Percentiles rank a stretch among this genome's conserved stretches.
phyloP scores from a whole-genome alignment of 2,888 invertebrate species.

The Subacronicta megacephala region DNA sequence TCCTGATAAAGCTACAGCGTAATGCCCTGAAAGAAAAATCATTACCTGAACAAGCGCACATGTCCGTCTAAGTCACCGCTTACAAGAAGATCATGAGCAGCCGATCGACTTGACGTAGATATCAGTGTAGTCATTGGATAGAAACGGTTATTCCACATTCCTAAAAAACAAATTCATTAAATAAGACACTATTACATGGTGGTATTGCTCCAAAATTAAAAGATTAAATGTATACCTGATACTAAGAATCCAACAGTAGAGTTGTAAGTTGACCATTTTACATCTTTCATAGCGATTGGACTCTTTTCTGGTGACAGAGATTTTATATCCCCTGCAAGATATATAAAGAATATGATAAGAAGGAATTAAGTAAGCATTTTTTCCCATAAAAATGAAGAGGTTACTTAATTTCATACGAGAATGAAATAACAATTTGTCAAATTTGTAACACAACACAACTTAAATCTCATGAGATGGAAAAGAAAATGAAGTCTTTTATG shows the following conservation, averaged over 20 bases:
- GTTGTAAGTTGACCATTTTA: conserved; percentile 96
- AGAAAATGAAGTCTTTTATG: too few relatives aligned
- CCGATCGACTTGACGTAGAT: conserved; percentile 94
- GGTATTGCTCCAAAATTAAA: neutral
- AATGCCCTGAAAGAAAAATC: too few relatives aligned
- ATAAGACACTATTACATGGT: neutral
- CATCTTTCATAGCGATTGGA: conserved; percentile 96
- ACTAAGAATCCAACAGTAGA: conserved; percentile 96
- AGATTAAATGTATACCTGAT: conserved; percentile 89
- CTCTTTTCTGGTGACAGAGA: conserved; percentile 96
- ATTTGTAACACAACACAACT: too few relatives aligned
- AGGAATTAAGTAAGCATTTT: too few relatives aligned
- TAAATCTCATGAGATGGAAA: too few relatives aligned
- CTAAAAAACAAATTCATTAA: conserved; percentile 74
- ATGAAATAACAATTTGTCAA: too few relatives aligned
- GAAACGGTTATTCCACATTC: conserved; percentile 97
- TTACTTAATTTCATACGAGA: too few relatives aligned
- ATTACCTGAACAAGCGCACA: conserved; percentile 94
- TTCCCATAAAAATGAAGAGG: too few relatives aligned
- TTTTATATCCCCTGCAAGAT: conserved; percentile 95
- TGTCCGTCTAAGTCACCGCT: conserved; percentile 97
- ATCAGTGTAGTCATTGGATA: conserved; percentile 96
- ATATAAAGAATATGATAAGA: conserved; percentile 3
- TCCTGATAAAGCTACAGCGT: too few relatives aligned
- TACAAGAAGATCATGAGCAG: conserved; percentile 95